A percentile compares a stretch with the other conserved stretches of the same genome.
Evolutionary conservation across 2,888 invertebrate genomes (phyloP).

Genomic region (Adelphocoris suturalis): DNA sequence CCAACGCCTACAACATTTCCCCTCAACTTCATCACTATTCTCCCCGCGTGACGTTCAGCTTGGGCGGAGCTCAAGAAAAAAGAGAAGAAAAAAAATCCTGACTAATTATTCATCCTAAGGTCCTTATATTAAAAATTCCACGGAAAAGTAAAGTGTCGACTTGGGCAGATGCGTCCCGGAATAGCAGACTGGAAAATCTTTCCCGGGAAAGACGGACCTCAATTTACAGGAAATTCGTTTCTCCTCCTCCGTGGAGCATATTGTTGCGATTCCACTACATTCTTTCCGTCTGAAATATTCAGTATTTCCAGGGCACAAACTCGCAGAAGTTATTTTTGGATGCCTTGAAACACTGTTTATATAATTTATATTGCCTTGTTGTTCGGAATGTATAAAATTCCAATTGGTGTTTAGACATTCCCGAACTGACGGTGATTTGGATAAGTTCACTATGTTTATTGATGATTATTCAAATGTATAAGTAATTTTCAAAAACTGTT

Average conservation of each 20-base stretch:
- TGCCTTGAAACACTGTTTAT: too few species aligned
- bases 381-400: too few species aligned
- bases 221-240: neutral
- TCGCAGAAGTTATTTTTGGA: too few species aligned
- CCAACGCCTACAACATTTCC: neutral
- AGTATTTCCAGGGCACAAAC: too few species aligned
- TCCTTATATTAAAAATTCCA: constrained; percentile 32
- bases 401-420: too few species aligned
- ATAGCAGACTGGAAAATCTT: neutral
- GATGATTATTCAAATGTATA: too few species aligned
- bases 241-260: neutral
- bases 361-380: too few species aligned
- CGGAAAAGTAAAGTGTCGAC: constrained; percentile 20
- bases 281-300: neutral
- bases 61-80: neutral
- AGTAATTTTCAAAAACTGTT: too few species aligned
- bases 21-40: neutral
- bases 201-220: neutral
- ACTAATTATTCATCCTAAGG: constrained; percentile 9
- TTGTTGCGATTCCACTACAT: neutral
- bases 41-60: neutral
- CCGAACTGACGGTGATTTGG: too few species aligned
- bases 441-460: too few species aligned
- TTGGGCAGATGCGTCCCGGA: neutral
- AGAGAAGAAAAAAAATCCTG: neutral